Conservation (phyloP, 2,113 vertebrate species). For the Eurystomus gularis region DNA sequence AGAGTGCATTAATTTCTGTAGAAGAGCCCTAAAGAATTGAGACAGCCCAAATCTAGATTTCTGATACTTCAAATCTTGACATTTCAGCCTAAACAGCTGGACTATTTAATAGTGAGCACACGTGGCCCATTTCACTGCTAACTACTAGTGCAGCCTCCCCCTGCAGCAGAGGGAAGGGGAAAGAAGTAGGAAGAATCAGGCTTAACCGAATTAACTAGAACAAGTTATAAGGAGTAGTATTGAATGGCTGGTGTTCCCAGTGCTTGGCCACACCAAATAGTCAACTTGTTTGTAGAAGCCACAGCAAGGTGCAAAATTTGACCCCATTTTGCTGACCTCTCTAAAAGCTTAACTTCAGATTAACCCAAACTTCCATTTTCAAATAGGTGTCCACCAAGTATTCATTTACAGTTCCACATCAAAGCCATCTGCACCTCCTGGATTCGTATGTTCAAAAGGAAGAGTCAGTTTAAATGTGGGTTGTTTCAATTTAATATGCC, state of each 20-base stretch:
- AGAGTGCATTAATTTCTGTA: background rate
- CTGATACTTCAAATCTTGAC: background rate
- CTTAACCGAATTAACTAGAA: background rate
- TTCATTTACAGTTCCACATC: background rate
- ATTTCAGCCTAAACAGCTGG: background rate
- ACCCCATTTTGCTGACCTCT: background rate
- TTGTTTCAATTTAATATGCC: background rate
- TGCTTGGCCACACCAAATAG: background rate
- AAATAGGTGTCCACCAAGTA: background rate
- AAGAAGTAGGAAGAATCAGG: background rate
- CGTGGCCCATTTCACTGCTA: background rate
- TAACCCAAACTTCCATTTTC: background rate
- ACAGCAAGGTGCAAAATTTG: background rate
- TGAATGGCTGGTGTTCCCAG: background rate
- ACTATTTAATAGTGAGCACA: background rate
- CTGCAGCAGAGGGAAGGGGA: background rate
- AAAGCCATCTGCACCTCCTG: background rate
- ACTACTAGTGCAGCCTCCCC: background rate
- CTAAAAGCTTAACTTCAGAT: background rate
- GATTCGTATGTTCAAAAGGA: background rate
- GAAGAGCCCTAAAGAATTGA: background rate
- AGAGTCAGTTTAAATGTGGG: background rate
- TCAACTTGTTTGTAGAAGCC: background rate
- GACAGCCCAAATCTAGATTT: background rate
- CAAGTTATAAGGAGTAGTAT: background rate